These are phyloP conservation scores for Pelagia noctiluca DNA, from an alignment of 30 jellyfish, hydroid and myxozoan species.

Conservation along the genomic window DNA sequence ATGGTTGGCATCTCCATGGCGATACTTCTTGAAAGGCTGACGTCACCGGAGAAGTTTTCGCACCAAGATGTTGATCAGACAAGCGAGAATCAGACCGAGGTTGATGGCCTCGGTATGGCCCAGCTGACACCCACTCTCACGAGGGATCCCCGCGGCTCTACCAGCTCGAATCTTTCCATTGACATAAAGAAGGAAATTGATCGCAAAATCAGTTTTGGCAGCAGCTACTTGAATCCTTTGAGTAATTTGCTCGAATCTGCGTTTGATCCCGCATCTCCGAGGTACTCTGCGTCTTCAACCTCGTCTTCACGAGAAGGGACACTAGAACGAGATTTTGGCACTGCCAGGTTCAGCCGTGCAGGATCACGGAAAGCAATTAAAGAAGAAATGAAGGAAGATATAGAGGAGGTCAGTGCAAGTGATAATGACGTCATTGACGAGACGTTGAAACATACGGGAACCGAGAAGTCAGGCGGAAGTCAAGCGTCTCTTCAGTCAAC, in stretches of 20 bases:
- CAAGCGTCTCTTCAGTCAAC: background rate
- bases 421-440: conserved; percentile 1
- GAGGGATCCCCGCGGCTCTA: conserved; percentile 28
- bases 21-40: conserved; percentile 83
- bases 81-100: conserved; percentile 1
- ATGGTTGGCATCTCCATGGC: conserved; percentile 99
- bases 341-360: background rate
- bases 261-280: conserved; percentile 25
- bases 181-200: conserved; percentile 55
- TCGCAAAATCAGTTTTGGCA: conserved; percentile 45
- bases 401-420: too few species aligned
- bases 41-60: conserved; percentile 64
- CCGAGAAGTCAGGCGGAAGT: background rate
- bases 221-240: conserved; percentile 34
- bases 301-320: conserved; percentile 73
- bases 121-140: conserved; percentile 27
- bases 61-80: conserved; percentile 33
- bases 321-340: conserved; percentile 19
- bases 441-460: background rate
- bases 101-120: conserved; percentile 19
- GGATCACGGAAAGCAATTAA: conserved; percentile 42
- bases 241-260: conserved; percentile 44
- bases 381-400: conserved; percentile 5
- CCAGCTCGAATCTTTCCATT: conserved; percentile 46
- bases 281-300: conserved; percentile 37